Percentiles rank a stretch among this genome's conserved stretches.
Evolutionary conservation across 2,113 vertebrate species (phyloP).

Genomic region (Megalops atlanticus): DNA sequence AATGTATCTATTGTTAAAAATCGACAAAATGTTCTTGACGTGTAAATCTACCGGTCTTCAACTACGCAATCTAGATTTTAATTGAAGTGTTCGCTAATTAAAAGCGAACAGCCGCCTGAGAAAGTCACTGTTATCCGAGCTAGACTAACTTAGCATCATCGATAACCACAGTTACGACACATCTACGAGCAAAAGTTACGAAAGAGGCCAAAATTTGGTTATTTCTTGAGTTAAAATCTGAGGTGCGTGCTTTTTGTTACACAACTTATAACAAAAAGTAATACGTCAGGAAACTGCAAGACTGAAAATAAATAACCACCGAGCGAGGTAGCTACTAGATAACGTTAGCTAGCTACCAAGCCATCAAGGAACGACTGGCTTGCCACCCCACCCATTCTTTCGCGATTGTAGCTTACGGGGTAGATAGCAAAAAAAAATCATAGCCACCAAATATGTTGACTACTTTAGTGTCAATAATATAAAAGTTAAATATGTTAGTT

Average conservation of each 20-base stretch:
- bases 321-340: neutral
- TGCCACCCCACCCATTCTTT: constrained; percentile 6
- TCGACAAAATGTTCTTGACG: too few species aligned
- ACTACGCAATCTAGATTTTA: too few species aligned
- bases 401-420: too few species aligned
- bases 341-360: neutral
- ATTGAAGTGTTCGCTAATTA: too few species aligned
- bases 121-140: neutral
- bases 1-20: too few species aligned
- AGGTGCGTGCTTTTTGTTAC: neutral
- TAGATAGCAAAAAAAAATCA: too few species aligned
- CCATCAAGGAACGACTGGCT: too few species aligned
- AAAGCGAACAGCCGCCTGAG: too few species aligned
- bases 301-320: neutral
- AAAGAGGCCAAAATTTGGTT: neutral
- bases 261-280: neutral
- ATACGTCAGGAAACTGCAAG: neutral
- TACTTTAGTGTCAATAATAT: too few species aligned
- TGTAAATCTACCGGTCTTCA: too few species aligned
- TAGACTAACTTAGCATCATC: neutral
- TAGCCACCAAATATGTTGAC: too few species aligned
- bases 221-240: neutral
- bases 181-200: neutral
- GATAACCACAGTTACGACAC: neutral
- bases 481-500: neutral